Evolutionary conservation across 2,888 invertebrate species (phyloP).

Genomic region (Apamea monoglypha): DNA sequence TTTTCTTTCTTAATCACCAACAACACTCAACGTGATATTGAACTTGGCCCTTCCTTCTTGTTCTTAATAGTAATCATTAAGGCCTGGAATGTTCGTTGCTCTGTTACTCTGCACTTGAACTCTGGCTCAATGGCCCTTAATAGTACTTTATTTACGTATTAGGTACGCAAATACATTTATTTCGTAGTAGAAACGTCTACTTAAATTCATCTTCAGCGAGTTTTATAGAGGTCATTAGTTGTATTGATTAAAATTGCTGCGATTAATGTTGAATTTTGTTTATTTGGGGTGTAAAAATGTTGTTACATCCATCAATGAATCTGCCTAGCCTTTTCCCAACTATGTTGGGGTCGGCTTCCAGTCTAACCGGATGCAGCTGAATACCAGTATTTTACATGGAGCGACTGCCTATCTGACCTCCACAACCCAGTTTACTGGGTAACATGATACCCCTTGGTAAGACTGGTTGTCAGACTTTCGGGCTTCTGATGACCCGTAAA

Average conservation of each 20-base stretch:
- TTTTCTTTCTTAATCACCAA: constrained; percentile 22
- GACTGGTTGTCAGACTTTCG: too few species aligned
- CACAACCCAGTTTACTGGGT: too few species aligned
- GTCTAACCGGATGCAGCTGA: too few species aligned
- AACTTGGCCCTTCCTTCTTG: constrained; percentile 55
- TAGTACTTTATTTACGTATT: constrained; percentile 60
- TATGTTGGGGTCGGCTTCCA: too few species aligned
- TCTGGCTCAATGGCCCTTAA: constrained; percentile 47
- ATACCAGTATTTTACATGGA: too few species aligned
- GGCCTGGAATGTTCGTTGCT: constrained; percentile 61
- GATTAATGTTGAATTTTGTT: constrained; percentile 40
- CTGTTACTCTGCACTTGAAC: constrained; percentile 61
- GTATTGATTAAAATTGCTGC: constrained; percentile 43
- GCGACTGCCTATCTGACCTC: too few species aligned
- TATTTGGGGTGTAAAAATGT: constrained; percentile 21
- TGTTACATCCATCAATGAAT: background rate
- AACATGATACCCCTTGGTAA: too few species aligned
- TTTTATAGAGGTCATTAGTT: constrained; percentile 29
- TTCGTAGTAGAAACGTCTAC: constrained; percentile 38
- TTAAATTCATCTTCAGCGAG: constrained; percentile 28
- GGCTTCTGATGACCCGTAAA: too few species aligned
- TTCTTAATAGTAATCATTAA: constrained; percentile 65
- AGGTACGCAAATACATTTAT: constrained; percentile 53
- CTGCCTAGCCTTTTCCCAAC: too few species aligned
- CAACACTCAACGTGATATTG: constrained; percentile 59